Conservation (phyloP, 2,113 vertebrate genomes). For the Salminus brasiliensis region DNA sequence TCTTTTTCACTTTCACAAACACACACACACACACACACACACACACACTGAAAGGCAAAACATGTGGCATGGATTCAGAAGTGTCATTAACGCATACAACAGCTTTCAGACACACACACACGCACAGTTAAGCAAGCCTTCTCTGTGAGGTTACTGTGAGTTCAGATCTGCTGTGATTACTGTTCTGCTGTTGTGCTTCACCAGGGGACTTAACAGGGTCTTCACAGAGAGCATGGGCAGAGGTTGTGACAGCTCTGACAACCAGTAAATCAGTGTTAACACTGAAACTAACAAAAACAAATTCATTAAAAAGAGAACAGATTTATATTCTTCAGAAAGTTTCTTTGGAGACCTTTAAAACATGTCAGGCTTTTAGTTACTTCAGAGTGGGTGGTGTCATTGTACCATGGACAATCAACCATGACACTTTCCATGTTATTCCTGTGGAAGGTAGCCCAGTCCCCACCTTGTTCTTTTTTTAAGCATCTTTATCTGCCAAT, state of each 20-base stretch:
- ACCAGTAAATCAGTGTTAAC: not conserved
- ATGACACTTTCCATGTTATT: too few relatives aligned
- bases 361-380: too few relatives aligned
- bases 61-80: not conserved
- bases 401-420: too few relatives aligned
- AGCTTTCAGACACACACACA: conserved; percentile 43
- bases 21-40: not conserved
- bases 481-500: too few relatives aligned
- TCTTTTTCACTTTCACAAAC: not conserved
- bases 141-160: conserved; percentile 60
- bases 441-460: too few relatives aligned
- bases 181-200: conserved; percentile 46
- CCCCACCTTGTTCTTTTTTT: too few relatives aligned
- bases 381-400: too few relatives aligned
- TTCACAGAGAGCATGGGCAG: not conserved
- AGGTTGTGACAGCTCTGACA: not conserved
- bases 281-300: not conserved
- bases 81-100: not conserved
- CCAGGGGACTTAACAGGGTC: conserved; percentile 12
- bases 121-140: conserved; percentile 56
- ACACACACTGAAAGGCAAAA: too few relatives aligned
- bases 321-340: too few relatives aligned
- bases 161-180: conserved; percentile 55
- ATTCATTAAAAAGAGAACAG: not conserved
- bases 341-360: too few relatives aligned